phyloP scores from a whole-genome alignment of 2,113 vertebrate species.

The Halcyon malimbica region DNA sequence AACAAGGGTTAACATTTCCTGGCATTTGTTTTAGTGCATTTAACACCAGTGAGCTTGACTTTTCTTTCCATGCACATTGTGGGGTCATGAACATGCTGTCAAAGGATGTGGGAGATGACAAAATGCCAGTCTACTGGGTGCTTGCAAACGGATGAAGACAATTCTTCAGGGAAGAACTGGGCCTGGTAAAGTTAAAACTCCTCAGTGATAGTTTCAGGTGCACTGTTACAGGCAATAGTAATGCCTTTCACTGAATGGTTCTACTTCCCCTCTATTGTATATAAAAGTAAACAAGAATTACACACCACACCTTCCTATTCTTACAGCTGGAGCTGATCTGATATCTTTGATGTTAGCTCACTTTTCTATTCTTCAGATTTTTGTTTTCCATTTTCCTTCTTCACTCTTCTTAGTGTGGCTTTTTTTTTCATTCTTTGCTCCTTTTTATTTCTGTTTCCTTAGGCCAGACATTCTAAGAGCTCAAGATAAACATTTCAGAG shows the following conservation, averaged over 20 bases:
- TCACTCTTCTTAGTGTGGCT: neutral
- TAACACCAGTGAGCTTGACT: neutral
- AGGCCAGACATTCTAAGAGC: neutral
- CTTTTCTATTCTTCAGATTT: neutral
- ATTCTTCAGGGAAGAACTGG: neutral
- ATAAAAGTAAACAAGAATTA: neutral
- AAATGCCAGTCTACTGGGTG: neutral
- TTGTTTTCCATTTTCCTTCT: neutral
- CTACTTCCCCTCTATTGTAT: neutral
- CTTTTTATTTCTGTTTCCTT: slow-evolving; percentile 6
- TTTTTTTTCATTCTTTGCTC: neutral
- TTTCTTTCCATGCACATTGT: neutral
- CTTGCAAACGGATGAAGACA: neutral
- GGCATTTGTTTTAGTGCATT: neutral
- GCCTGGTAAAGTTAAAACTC: neutral
- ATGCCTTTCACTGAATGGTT: neutral
- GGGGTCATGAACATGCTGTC: neutral
- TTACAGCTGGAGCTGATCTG: neutral
- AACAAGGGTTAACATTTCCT: neutral
- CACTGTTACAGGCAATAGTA: neutral
- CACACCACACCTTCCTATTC: neutral
- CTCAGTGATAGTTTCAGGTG: neutral
- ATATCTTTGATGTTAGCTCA: neutral
- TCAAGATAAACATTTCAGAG: slow-evolving; percentile 27
- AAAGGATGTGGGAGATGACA: neutral